These are phyloP conservation scores for Tachina lurida DNA, from an alignment of 2,888 invertebrate species.

Conservation along the genomic window DNA sequence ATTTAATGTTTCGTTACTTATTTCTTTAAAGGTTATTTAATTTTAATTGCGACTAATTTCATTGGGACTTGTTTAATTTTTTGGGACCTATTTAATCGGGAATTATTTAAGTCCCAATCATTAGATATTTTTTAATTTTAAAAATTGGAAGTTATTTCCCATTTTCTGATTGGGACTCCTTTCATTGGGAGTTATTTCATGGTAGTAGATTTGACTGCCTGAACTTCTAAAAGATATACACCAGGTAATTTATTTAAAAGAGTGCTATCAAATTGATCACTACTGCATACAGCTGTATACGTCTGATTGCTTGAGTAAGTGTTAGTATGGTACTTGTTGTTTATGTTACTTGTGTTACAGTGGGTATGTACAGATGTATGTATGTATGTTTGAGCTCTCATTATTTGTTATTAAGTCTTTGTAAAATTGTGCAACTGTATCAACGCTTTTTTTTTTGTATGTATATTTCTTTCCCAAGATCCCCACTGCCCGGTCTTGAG, in stretches of 20 bases:
- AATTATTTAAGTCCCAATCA: no score
- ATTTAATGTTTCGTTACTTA: no score
- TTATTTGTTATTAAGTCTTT: slow-evolving; percentile 81
- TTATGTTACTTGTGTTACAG: slow-evolving; percentile 3
- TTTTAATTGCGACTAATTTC: no score
- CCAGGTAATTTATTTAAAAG: background rate
- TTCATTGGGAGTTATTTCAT: no score
- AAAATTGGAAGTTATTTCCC: no score
- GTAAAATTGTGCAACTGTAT: slow-evolving; percentile 78
- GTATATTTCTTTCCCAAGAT: slow-evolving; percentile 34
- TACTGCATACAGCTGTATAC: background rate
- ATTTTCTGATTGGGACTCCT: no score
- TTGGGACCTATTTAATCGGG: no score
- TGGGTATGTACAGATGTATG: background rate
- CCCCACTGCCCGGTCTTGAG: background rate
- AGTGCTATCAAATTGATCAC: slow-evolving; percentile 10
- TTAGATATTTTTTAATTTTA: no score
- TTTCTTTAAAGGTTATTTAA: no score
- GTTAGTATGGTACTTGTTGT: slow-evolving; percentile 26
- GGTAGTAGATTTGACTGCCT: no score
- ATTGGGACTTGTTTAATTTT: no score
- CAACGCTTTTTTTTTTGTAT: slow-evolving; percentile 30
- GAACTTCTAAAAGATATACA: no score
- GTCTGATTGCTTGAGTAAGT: slow-evolving; percentile 20
- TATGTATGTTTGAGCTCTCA: slow-evolving; percentile 74